phyloP scores from a whole-genome alignment of 2,797 vertebrate species.

The Lacerta agilis region DNA sequence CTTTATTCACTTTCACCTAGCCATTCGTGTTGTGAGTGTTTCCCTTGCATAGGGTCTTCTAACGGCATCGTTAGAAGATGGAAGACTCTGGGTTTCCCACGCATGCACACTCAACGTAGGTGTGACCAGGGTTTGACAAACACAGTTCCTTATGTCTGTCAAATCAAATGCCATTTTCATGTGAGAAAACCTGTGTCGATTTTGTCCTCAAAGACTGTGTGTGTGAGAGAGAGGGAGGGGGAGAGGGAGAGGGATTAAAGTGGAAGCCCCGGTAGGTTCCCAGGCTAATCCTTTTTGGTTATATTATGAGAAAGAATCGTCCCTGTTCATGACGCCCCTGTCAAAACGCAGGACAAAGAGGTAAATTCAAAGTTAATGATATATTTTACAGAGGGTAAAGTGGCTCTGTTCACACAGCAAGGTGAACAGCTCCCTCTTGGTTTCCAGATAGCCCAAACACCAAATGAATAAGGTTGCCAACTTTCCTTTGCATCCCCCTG shows the following conservation, averaged over 20 bases:
- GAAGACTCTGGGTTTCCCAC: constrained; percentile 42
- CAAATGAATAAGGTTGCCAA: background rate
- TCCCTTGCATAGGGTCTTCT: constrained; percentile 71
- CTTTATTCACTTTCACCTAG: constrained; percentile 83
- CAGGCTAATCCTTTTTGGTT: constrained; percentile 24
- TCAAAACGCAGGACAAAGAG: constrained; percentile 32
- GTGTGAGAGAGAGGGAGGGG: background rate
- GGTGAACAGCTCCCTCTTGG: background rate
- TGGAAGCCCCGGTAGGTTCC: constrained; percentile 35
- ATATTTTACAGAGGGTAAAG: accelerated
- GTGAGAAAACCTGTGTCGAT: constrained; percentile 37
- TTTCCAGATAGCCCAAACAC: background rate
- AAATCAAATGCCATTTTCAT: constrained; percentile 62
- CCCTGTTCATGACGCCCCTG: background rate
- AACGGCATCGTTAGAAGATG: constrained; percentile 69
- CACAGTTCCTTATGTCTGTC: constrained; percentile 64
- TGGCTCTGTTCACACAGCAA: accelerated
- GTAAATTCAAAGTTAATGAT: background rate
- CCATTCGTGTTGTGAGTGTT: constrained; percentile 69
- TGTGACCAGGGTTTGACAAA: constrained; percentile 63
- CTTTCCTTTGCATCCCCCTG: background rate
- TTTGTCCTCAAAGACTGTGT: background rate
- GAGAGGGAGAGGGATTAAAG: background rate
- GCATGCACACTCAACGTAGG: constrained; percentile 5
- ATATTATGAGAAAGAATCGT: constrained; percentile 2